Base-by-base conservation (phyloP, 2,888 invertebrate genomes). In the Napeogenes inachia region DNA sequence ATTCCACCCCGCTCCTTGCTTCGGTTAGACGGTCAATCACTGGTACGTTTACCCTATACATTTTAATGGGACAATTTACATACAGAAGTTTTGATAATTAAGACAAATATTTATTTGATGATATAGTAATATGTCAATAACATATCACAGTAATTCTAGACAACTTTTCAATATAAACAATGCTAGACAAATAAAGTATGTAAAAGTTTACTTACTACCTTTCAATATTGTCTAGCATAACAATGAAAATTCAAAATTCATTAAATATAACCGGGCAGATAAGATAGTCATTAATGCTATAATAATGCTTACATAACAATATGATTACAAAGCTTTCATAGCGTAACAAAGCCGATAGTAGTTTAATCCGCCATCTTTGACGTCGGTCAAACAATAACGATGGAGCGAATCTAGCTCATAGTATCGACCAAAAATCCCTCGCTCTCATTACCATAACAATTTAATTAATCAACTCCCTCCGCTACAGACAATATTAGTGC, bases 401-500 rank as follows among this genome's bases (percentile, higher is more conserved):
- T 60, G 21, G 60, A 64, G 47, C 13, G n/a, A 47, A 13, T 50
- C 65, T 68, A 68, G 69, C 66, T 70, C 12, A 42, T 42, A 67
- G 69, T 74, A 78, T 79, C 80, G 77, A 80, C 82, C 82, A 85
- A 85, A 86, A 86, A 84, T 84, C 82, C 79, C 70, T 73, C 70
- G 54, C 68, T 58, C 73, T 73, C 75, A 86, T 87, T 87, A 84
- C 75, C 85, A 87, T 87, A 87, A 80, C 81, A 84, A 84, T 87
- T 85, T 83, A 85, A 87, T 87, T 86, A 85, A 86, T 86, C 83
- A 84, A 82, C 73, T 72, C 76, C 73, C 75, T 71, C 74, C 75
- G 73, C 71, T 75, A 75, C 67, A 75, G 73, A 76, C 74, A 71
- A 76, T 71, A 75, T 75, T 74, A 73, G 59, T 60, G 56, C 58